These are phyloP conservation scores for Heliconius erato DNA, from an alignment of 2,888 invertebrate species.

Conservation along the genomic window DNA sequence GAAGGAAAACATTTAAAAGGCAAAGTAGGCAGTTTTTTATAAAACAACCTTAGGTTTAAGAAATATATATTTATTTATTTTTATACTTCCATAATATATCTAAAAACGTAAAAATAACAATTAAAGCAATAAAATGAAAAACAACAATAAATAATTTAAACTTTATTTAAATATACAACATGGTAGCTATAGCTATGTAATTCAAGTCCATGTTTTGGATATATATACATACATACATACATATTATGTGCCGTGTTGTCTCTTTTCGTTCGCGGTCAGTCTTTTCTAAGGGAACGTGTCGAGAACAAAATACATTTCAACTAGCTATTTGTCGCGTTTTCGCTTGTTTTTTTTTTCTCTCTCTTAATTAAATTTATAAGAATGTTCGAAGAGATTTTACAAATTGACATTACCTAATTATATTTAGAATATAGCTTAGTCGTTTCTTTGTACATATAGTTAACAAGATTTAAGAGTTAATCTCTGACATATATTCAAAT, in stretches of 20 bases:
- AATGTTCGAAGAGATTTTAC: slow-evolving; percentile 18
- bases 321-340: slow-evolving; percentile 33
- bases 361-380: slow-evolving; percentile 14
- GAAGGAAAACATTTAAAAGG: no score
- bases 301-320: slow-evolving; percentile 39
- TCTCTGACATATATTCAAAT: background rate
- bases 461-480: background rate
- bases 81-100: background rate
- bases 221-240: slow-evolving; percentile 58
- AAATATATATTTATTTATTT: no score
- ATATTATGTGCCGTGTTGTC: slow-evolving; percentile 7
- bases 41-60: no score
- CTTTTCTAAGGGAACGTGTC: slow-evolving; percentile 66
- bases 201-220: slow-evolving; percentile 79
- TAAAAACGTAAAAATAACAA: background rate
- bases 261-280: slow-evolving; percentile 28
- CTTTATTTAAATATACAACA: slow-evolving; percentile 85
- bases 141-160: slow-evolving; percentile 62
- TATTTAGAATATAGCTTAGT: slow-evolving; percentile 14
- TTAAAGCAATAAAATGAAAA: background rate
- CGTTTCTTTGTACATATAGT: slow-evolving; percentile 17
- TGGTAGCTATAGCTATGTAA: slow-evolving; percentile 75
- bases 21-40: no score
- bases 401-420: slow-evolving; percentile 31
- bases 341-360: slow-evolving; percentile 7